These are phyloP conservation scores for Drosophila setifemur DNA, from an alignment of 1,140 invertebrate genomes.

Conservation along the genomic window DNA sequence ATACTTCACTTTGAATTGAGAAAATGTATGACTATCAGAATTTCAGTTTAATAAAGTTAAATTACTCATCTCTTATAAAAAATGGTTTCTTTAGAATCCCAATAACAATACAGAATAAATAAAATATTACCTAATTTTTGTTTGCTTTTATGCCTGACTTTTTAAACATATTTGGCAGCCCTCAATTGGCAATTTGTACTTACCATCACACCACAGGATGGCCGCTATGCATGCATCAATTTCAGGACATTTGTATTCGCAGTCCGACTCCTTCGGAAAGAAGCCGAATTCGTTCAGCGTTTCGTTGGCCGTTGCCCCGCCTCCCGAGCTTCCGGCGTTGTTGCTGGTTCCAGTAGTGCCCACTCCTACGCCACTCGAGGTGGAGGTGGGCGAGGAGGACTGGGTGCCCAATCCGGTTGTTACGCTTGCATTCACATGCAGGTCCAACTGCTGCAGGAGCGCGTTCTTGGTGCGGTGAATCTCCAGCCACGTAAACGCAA, in stretches of 20 bases:
- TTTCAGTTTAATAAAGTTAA: no score
- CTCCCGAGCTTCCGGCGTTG: conserved; percentile 17
- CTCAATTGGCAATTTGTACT: conserved; percentile 53
- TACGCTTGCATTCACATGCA: conserved; percentile 82
- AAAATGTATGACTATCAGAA: no score
- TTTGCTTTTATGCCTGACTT: neutral
- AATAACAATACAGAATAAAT: no score
- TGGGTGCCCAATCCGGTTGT: conserved; percentile 58
- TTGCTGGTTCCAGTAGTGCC: conserved; percentile 35
- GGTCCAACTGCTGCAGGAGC: conserved; percentile 85
- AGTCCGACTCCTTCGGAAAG: conserved; percentile 84
- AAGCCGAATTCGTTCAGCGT: conserved; percentile 82
- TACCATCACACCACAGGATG: conserved; percentile 93
- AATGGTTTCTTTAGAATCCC: neutral
- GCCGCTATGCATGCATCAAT: conserved; percentile 93
- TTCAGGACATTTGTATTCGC: conserved; percentile 91
- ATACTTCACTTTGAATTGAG: no score
- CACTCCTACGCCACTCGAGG: conserved; percentile 8
- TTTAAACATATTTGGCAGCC: neutral
- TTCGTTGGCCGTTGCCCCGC: conserved; percentile 83
- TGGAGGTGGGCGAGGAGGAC: conserved; percentile 10
- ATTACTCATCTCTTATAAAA: neutral
- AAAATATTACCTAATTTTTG: no score
- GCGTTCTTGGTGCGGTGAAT: conserved; percentile 87
- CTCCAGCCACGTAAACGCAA: conserved; percentile 88